phyloP scores from a whole-genome alignment of 2,888 invertebrate genomes.

The Sipunculus nudus region DNA sequence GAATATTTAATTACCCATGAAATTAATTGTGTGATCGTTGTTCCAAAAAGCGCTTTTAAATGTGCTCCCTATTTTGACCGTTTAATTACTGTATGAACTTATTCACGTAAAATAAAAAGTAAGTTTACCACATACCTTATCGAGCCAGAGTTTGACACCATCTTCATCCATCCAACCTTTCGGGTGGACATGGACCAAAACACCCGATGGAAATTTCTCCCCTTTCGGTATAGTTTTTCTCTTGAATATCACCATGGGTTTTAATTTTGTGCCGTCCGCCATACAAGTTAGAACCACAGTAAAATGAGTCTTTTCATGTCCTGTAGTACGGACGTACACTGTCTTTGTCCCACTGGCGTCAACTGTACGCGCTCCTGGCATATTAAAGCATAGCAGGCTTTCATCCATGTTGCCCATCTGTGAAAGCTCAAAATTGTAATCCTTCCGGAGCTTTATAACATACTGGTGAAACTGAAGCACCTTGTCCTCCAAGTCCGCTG shows the following conservation, averaged over 20 bases:
- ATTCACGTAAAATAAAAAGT: too few relatives aligned
- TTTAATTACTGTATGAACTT: too few relatives aligned
- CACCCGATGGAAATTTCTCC: constrained; percentile 15
- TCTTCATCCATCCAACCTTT: constrained; percentile 18
- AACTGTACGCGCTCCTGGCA: constrained; percentile 17
- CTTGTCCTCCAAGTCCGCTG: too few relatives aligned
- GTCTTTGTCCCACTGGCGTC: constrained; percentile 25
- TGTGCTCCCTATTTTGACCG: too few relatives aligned
- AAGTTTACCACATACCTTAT: too few relatives aligned
- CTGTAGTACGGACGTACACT: constrained; percentile 22
- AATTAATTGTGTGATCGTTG: too few relatives aligned
- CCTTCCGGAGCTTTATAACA: too few relatives aligned
- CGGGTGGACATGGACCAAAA: constrained; percentile 15
- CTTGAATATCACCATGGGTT: constrained; percentile 31
- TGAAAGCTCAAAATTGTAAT: too few relatives aligned
- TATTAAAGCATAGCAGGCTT: constrained; percentile 15
- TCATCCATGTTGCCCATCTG: constrained; percentile 25
- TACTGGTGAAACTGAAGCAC: too few relatives aligned
- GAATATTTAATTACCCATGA: too few relatives aligned
- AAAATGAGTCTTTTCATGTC: constrained; percentile 30
- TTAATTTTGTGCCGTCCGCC: constrained; percentile 31
- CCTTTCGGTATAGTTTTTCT: constrained; percentile 19
- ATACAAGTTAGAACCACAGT: constrained; percentile 27
- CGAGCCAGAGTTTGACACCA: too few relatives aligned
- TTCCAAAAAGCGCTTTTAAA: too few relatives aligned